Evolutionary conservation across 1,140 invertebrate genomes (phyloP), one percentile per base, ranked within the genome.

Genomic region (Acromyrmex heyeri): DNA sequence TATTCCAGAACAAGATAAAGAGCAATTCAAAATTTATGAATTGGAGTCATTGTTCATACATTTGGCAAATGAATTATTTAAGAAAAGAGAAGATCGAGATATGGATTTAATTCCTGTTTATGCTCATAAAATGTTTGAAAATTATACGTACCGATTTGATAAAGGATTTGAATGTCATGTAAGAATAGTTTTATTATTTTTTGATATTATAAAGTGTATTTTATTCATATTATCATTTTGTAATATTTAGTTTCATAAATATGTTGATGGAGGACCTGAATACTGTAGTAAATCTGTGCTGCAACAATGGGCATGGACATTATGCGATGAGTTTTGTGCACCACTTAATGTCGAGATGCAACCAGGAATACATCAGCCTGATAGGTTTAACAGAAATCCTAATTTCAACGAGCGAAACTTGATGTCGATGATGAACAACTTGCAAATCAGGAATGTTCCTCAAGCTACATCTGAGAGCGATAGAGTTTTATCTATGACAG

Each of bases 301-400:
- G 0, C 95, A 95, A 48, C 94, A 96, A 64, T 96, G 96, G 95
- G 95, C 94, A 2, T 97, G 93, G 92, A 95, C 95, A 1, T 89
- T 97, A 6, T 96, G 96, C 44, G 96, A 96, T 88, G 92, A 93
- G 70, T 96, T 96, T 86, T 97, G 96, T 86, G 86, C 93, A 0
- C 81, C 93, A 8, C 87, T 96, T 14, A 93, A 91, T 38, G 93
- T 97, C 7, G 38, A 91, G 0, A 76, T 95, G 57, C 81, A 92
- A 0, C 92, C 95, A 12, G 96, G 96, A 1, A 59, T 92, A 3
- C 96, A 97, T 89, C 91, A 94, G 57, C 96, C 96, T 0, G 10
- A 5, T 77, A 62, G 57, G 12, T 50, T 75, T 8, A 1, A 55
- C 0, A 34, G 30, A 83, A 91, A 44, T 0, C 2, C 3, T 21